These are phyloP conservation scores for Rallus crepitans DNA, from an alignment of 2,797 vertebrate genomes.

Conservation along the genomic window DNA sequence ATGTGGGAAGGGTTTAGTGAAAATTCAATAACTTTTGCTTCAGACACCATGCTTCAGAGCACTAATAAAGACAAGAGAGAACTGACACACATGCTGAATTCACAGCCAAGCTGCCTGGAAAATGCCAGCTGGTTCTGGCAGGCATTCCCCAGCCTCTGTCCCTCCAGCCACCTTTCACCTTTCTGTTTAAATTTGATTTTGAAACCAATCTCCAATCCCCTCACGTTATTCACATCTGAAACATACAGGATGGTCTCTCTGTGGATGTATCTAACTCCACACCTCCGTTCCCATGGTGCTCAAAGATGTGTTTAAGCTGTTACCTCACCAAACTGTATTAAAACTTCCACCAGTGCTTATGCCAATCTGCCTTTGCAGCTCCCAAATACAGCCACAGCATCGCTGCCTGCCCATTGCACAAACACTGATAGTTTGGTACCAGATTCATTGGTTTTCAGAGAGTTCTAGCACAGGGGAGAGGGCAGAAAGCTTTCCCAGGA, in stretches of 20 bases:
- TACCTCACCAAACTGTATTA: neutral
- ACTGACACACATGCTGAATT: slow-evolving; percentile 35
- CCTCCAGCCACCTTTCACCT: neutral
- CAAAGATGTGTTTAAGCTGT: neutral
- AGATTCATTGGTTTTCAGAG: neutral
- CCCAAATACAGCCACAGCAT: neutral
- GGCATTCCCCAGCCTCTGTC: neutral
- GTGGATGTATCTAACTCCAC: neutral
- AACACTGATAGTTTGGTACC: accelerated
- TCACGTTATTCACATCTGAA: neutral
- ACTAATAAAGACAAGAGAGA: slow-evolving; percentile 73
- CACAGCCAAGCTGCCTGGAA: neutral
- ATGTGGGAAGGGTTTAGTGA: slow-evolving; percentile 78
- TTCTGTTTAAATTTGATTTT: neutral
- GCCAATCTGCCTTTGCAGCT: neutral
- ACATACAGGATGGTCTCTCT: neutral
- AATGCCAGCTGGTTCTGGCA: neutral
- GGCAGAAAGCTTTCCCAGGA: neutral
- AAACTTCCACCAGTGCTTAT: accelerated
- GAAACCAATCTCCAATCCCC: neutral
- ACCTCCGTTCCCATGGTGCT: accelerated
- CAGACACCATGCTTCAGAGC: slow-evolving; percentile 74
- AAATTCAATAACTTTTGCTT: slow-evolving; percentile 79
- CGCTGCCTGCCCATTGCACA: accelerated
- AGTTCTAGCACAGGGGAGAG: neutral